A percentile compares a stretch with the other conserved stretches of the same genome.
phyloP scores from a whole-genome alignment of 2,797 vertebrate species.

The Triplophysa yarkandensis region DNA sequence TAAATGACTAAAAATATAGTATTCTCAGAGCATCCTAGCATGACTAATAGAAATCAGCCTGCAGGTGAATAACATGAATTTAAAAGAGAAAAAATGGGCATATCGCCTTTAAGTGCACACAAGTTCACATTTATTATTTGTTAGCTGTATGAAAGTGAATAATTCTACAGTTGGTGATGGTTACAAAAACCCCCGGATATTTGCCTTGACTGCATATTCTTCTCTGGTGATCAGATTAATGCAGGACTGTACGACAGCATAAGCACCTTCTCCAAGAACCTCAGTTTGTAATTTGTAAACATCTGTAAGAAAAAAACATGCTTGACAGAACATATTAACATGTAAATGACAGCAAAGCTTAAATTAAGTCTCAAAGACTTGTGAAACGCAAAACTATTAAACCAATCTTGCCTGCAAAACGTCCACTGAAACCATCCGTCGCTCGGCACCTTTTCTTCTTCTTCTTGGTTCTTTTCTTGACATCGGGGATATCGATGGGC shows the following conservation, averaged over 20 bases:
- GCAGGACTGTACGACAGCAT: slow-evolving; percentile 92
- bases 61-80: too few species aligned
- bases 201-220: slow-evolving; percentile 94
- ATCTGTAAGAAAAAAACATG: slow-evolving; percentile 71
- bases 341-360: not conserved
- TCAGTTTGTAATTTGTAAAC: slow-evolving; percentile 95
- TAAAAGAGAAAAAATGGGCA: too few species aligned
- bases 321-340: not conserved
- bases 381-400: not conserved
- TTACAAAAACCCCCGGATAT: slow-evolving; percentile 57
- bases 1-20: too few species aligned
- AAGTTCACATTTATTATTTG: too few species aligned
- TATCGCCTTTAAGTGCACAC: not conserved
- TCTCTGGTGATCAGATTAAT: slow-evolving; percentile 93
- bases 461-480: slow-evolving; percentile 95
- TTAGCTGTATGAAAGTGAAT: too few species aligned
- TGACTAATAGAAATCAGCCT: too few species aligned
- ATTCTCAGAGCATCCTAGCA: too few species aligned
- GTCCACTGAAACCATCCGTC: slow-evolving; percentile 93
- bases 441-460: slow-evolving; percentile 97
- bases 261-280: slow-evolving; percentile 92
- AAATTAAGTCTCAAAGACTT: not conserved
- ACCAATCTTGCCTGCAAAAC: slow-evolving; percentile 85
- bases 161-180: not conserved
- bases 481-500: slow-evolving; percentile 93